Conservation (phyloP, 2,888 invertebrate species). For the Lithosia quadra region DNA sequence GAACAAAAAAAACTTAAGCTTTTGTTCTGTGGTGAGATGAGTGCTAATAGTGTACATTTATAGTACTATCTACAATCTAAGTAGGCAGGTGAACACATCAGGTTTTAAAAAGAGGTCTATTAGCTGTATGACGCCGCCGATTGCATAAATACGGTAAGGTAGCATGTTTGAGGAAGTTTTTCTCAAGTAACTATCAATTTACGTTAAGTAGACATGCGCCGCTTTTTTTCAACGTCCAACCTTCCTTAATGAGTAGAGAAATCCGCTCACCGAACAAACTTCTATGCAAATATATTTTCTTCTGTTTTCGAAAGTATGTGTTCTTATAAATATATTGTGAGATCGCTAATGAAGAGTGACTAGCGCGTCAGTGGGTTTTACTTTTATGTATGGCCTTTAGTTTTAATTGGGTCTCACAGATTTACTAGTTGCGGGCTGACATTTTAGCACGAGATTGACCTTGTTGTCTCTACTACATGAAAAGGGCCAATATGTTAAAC, state of each 20-base stretch:
- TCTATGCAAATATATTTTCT: conserved; percentile 80
- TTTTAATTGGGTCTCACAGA: conserved; percentile 14
- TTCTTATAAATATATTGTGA: conserved; percentile 59
- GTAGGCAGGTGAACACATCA: conserved; percentile 25
- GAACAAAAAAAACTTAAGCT: no score
- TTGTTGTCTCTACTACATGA: neutral
- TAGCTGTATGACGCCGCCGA: conserved; percentile 57
- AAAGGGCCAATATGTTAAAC: neutral
- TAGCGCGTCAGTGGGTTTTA: conserved; percentile 57
- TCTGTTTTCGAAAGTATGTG: conserved; percentile 73
- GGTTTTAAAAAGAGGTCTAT: conserved; percentile 53
- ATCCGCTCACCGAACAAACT: conserved; percentile 67
- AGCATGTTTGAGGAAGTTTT: conserved; percentile 71
- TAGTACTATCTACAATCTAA: conserved; percentile 35
- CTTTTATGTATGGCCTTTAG: conserved; percentile 44
- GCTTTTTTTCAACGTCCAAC: conserved; percentile 65
- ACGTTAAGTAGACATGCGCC: conserved; percentile 58
- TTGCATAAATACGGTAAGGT: conserved; percentile 71
- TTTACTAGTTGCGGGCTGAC: conserved; percentile 2
- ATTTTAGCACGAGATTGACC: conserved; percentile 3
- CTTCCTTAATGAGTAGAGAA: conserved; percentile 82
- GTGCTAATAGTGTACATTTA: conserved; percentile 34
- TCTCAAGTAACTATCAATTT: conserved; percentile 73
- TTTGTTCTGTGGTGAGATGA: conserved; percentile 18
- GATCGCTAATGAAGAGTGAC: conserved; percentile 61